Base-by-base conservation (phyloP, 2,113 vertebrate genomes). In the Sinocyclocheilus rhinocerous region DNA sequence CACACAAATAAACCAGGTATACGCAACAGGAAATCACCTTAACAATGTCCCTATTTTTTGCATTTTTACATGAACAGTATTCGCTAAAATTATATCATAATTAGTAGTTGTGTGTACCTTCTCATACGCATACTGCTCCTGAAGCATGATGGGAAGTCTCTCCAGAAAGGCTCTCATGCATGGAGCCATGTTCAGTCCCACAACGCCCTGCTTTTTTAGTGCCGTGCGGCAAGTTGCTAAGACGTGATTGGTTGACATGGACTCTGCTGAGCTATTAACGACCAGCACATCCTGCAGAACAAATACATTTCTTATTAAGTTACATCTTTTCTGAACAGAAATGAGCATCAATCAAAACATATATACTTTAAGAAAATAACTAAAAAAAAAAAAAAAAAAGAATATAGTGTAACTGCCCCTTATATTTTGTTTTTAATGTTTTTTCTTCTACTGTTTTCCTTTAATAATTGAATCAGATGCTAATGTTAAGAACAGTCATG, bases 81-180 rank as follows among this genome's bases (percentile, higher is more conserved):
- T 70, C 2, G 45, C 67, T 22, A 22, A 70, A 70, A 39, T 39
- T 0, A 1, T 70, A 36, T 36, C 15, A 55, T 6, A 57, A 18
- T 57, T 57, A 57, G 52, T 7, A 10, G 33, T 12, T 20, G 24
- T 52, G 22, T 22, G 82, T 89, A 98, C 98, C 98, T 99, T 99
- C 83, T 99, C 98, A 0, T 99, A 99, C 0, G 95, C 93, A 9
- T 98, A 99, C 91, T 99, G 98, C 73, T 99, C 98, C 95, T 99
- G 98, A 91, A 99, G 96, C 97, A 99, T 99, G 70, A 98, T 81
- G 0, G 98, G 98, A 75, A 99, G 93, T 26, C 98, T 93, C 92
- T 99, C 98, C 89, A 99, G 91, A 93, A 99, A 99, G 0, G 98
- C 96, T 65, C 97, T 95, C 98, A 99, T 99, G 92, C 98, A 99